Base-by-base conservation (phyloP, 2,888 invertebrate species). In the Cheilosia scutellata region DNA sequence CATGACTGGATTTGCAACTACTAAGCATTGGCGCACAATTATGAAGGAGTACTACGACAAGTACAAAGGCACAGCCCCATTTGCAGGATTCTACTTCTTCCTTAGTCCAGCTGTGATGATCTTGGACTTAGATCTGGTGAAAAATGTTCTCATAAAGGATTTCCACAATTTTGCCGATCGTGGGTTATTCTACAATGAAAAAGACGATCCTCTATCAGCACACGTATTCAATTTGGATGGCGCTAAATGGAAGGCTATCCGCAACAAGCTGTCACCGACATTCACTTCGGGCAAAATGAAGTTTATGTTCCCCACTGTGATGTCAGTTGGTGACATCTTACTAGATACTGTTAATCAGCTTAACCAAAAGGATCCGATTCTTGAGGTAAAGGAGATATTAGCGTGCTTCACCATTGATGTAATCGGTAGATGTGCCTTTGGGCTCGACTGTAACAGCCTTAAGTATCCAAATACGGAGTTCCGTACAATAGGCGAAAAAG, bases 221-320 rank as follows among this genome's bases (percentile, higher is more conserved):
- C 90, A 92, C 84, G 84, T 93, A 5, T 88, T 92, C 5, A 87
- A 88, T 13, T 68, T 92, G 29, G 91, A 91, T 2, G 93, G 93
- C 1, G 89, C 90, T 1, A 90, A 92, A 60, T 94, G 94, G 94
- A 93, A 92, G 60, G 89, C 90, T 16, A 87, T 93, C 53, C 89
- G 94, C 13, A 88, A 90, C 0, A 93, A 93, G 62, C 76, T 94
- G 31, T 92, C 93, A 0, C 93, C 93, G 0, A 92, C 93, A 0
- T 94, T 94, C 68, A 93, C 93, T 1, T 91, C 93, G 0, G 93
- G 93, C 5, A 93, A 93, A 88, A 93, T 94, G 90, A 93, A 93
- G 83, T 90, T 89, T 31, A 93, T 93, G 93, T 93, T 92, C 60
- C 88, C 89, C 0, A 88, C 89, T 0, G 72, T 92, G 16, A 27